Conservation (phyloP, 2,888 invertebrate genomes). For the Metellina segmentata region DNA sequence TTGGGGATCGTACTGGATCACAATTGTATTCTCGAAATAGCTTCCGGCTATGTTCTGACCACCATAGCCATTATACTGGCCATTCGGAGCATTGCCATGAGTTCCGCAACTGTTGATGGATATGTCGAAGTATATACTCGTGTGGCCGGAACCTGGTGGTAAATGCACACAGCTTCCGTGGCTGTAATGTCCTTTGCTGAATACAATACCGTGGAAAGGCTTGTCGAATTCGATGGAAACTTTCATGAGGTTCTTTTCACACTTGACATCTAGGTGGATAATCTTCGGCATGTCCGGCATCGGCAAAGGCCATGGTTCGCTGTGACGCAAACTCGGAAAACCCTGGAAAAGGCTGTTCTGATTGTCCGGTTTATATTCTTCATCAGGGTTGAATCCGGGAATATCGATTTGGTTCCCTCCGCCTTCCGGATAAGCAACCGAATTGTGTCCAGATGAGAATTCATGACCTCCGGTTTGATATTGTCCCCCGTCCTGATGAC, state of each 20-base stretch:
- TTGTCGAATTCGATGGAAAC: conserved; percentile 96
- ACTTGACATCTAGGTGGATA: conserved; percentile 94
- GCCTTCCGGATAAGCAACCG: conserved; percentile 26
- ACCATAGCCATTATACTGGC: conserved; percentile 92
- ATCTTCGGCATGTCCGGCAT: conserved; percentile 96
- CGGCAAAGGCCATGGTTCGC: conserved; percentile 92
- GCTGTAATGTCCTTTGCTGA: conserved; percentile 94
- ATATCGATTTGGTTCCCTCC: conserved; percentile 55
- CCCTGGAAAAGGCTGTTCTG: conserved; percentile 77
- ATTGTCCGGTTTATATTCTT: conserved; percentile 70
- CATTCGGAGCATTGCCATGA: conserved; percentile 94
- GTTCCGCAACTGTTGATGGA: conserved; percentile 95
- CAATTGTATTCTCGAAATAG: conserved; percentile 95
- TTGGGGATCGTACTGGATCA: conserved; percentile 93
- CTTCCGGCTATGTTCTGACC: conserved; percentile 94
- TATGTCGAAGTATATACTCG: conserved; percentile 93
- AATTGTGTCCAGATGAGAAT: conserved; percentile 43
- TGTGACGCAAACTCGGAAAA: conserved; percentile 81
- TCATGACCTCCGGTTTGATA: conserved; percentile 53
- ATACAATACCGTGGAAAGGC: conserved; percentile 96
- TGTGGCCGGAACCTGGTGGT: conserved; percentile 92
- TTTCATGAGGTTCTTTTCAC: conserved; percentile 96
- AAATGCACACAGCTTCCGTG: conserved; percentile 95
- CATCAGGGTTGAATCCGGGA: conserved; percentile 45
- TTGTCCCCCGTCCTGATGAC: conserved; percentile 32